These are phyloP conservation scores for Agriopis aurantiaria DNA, from an alignment of 2,888 invertebrate genomes.

Conservation along the genomic window DNA sequence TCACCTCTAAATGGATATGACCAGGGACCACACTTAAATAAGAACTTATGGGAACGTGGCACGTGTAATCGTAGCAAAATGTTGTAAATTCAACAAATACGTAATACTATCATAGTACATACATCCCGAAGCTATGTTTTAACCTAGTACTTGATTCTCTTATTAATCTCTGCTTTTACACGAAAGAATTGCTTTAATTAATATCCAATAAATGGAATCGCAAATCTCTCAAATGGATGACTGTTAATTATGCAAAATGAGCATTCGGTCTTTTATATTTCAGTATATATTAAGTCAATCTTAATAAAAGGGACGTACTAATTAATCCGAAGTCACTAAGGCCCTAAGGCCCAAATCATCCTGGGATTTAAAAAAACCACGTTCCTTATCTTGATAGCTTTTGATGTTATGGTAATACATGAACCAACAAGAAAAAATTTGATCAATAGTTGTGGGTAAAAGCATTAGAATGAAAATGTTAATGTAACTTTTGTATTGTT, in stretches of 20 bases:
- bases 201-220: not conserved
- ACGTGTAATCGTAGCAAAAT: too few species aligned
- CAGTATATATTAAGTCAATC: not conserved
- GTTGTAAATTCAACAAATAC: too few species aligned
- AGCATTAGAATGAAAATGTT: not conserved
- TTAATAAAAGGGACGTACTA: not conserved
- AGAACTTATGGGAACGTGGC: not conserved
- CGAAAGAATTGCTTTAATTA: not conserved
- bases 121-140: not conserved
- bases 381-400: not conserved
- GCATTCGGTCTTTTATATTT: not conserved
- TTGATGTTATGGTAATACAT: not conserved
- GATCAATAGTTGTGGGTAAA: not conserved
- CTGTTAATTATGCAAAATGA: not conserved
- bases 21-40: not conserved
- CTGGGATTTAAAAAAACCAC: slow-evolving; percentile 1
- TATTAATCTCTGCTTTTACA: not conserved
- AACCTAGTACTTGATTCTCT: not conserved
- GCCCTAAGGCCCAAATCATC: not conserved
- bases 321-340: slow-evolving; percentile 1
- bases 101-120: too few species aligned
- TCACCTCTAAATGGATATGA: too few species aligned
- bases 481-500: slow-evolving; percentile 56
- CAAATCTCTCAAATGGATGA: not conserved
- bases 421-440: not conserved